Conservation (phyloP, 2,888 invertebrate genomes). For the Limnephilus marmoratus region DNA sequence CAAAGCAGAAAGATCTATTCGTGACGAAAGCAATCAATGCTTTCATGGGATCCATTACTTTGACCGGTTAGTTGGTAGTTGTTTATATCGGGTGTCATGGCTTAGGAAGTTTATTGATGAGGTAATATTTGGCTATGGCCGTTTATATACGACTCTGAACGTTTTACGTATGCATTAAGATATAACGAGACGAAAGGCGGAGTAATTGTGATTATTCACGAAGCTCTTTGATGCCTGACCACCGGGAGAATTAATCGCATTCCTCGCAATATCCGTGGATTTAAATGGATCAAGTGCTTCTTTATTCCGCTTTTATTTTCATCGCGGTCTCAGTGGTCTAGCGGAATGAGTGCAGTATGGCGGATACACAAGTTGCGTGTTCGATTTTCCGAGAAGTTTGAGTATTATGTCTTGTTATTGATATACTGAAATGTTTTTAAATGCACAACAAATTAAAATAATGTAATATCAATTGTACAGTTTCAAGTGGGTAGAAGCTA, state of each 20-base stretch:
- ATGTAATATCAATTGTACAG: not conserved
- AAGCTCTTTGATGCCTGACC: conserved; percentile 38
- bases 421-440: not conserved
- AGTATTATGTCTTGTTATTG: not conserved
- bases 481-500: not conserved
- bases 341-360: not conserved
- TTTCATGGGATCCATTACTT: not conserved
- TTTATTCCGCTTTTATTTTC: conserved; percentile 2
- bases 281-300: conserved; percentile 2
- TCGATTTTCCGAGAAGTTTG: not conserved
- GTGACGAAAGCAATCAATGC: not conserved
- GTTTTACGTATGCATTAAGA: conserved; percentile 2
- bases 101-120: conserved; percentile 13
- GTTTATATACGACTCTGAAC: not conserved
- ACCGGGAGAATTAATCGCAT: conserved; percentile 20
- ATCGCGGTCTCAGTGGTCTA: not conserved
- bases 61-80: not conserved
- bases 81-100: not conserved
- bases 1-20: conserved; percentile 2
- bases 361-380: not conserved
- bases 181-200: conserved; percentile 33
- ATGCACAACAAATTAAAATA: not conserved
- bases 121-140: conserved; percentile 7
- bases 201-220: conserved; percentile 19
- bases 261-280: conserved; percentile 2